These are phyloP conservation scores for Chitala chitala DNA, from an alignment of 2,113 vertebrate genomes.

Conservation along the genomic window DNA sequence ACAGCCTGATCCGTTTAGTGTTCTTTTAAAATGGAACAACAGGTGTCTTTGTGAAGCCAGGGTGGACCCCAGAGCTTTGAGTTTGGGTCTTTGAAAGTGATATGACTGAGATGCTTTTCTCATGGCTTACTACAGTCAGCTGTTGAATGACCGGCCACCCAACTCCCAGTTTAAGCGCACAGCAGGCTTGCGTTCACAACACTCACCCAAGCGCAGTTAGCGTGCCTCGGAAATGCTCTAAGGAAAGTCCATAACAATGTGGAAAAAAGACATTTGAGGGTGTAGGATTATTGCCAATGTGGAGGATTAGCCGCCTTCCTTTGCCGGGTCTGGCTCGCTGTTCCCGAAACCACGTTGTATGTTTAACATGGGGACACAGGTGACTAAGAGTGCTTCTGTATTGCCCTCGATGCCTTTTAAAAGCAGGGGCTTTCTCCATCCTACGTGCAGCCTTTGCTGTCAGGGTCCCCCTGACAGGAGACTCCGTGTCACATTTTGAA, in stretches of 20 bases:
- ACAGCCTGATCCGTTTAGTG: constrained; percentile 58
- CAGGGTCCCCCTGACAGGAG: constrained; percentile 47
- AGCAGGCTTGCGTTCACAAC: constrained; percentile 50
- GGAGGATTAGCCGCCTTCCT: not conserved
- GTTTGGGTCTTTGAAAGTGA: constrained; percentile 73
- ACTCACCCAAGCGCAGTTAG: constrained; percentile 43
- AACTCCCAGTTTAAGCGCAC: constrained; percentile 56
- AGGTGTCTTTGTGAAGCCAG: constrained; percentile 68
- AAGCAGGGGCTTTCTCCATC: constrained; percentile 43
- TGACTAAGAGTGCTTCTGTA: not conserved
- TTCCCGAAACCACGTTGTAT: not conserved
- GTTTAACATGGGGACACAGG: not conserved
- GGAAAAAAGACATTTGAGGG: constrained; percentile 12
- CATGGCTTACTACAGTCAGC: constrained; percentile 64
- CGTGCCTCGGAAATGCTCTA: not conserved
- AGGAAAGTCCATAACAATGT: not conserved
- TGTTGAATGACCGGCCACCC: constrained; percentile 73
- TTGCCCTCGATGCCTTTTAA: constrained; percentile 41
- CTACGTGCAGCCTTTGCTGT: constrained; percentile 43
- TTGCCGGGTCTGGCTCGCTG: not conserved
- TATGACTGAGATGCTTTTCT: constrained; percentile 67
- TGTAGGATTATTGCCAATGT: not conserved
- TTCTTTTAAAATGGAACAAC: constrained; percentile 62
- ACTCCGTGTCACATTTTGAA: constrained; percentile 44
- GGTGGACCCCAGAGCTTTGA: constrained; percentile 51